Base-by-base conservation (phyloP, 2,888 invertebrate genomes). In the Cosmia trapezina region DNA sequence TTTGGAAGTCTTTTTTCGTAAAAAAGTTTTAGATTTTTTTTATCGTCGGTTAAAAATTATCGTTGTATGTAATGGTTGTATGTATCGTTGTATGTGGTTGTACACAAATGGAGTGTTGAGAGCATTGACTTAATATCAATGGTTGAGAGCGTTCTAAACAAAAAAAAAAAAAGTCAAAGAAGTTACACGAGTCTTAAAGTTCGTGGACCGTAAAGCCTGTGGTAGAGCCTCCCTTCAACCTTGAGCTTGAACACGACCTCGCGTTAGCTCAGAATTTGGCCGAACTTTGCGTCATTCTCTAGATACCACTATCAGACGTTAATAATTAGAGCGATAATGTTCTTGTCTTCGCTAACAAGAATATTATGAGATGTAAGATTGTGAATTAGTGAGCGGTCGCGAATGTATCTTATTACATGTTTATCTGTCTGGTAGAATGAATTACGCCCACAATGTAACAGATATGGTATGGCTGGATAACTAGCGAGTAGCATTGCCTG, bases 201-300 rank as follows among this genome's bases (percentile, higher is more conserved):
- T 76, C 76, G 67, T 81, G 70, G 63, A 84, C 85, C 86, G 84
- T 84, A 73, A 81, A 86, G 69, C 86, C 76, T 74, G 53, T 68
- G 69, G 49, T 61, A 76, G 74, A 86, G 57, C 80, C 82, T 82
- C 70, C 69, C 9, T 71, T n/a, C 59, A 43, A 74, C 84, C 83
- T 84, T 73, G 73, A 73, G 76, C 62, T 74, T 67, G 70, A 63
- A 62, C 70, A 76, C 54, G 78, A 78, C 82, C 81, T 86, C 79
- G 73, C 73, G 54, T 45, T 56, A 41, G 56, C 69, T 70, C 64
- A 71, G 9, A 78, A 63, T 79, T 84, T 72, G 51, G 33, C 11
- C 51, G 43, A 74, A 81, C 66, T 69, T 76, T 75, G 64, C 80
- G 83, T 83, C 85, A 86, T 84, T 66, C 61, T 68, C 61, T 68